These are phyloP conservation scores for Drosophila flavopinicola DNA, from an alignment of 2,888 invertebrate genomes.

Conservation along the genomic window DNA sequence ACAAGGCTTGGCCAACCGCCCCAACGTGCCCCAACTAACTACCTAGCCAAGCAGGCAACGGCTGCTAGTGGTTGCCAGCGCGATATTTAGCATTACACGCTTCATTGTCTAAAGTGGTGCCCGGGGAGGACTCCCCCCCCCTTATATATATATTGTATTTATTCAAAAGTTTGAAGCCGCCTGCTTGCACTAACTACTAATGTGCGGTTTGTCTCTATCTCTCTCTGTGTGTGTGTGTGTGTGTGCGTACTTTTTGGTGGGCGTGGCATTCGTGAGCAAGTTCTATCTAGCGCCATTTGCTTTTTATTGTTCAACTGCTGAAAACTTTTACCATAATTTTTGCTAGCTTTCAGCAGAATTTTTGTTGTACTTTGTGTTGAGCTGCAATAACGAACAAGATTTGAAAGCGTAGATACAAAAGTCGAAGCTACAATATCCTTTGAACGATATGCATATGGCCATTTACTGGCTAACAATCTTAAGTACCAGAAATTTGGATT, in stretches of 20 bases:
- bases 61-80: conserved; percentile 70
- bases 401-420: conserved; percentile 7
- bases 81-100: conserved; percentile 79
- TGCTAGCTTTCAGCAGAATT: conserved; percentile 40
- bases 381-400: conserved; percentile 33
- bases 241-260: conserved; percentile 26
- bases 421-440: conserved; percentile 27
- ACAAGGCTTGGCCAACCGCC: conserved; percentile 5
- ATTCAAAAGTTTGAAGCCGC: conserved; percentile 76
- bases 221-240: conserved; percentile 20
- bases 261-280: conserved; percentile 62
- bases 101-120: conserved; percentile 80
- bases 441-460: background rate
- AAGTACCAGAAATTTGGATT: too few species aligned
- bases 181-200: conserved; percentile 81
- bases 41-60: conserved; percentile 31
- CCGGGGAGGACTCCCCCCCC: conserved; percentile 50
- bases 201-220: conserved; percentile 75
- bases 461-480: too few species aligned
- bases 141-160: conserved; percentile 67
- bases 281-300: conserved; percentile 76
- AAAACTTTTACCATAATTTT: conserved; percentile 76
- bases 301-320: conserved; percentile 77
- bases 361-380: conserved; percentile 21
- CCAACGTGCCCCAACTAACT: background rate